phyloP scores from a whole-genome alignment of 2,113 vertebrate species.

The Cyprinus carpio region DNA sequence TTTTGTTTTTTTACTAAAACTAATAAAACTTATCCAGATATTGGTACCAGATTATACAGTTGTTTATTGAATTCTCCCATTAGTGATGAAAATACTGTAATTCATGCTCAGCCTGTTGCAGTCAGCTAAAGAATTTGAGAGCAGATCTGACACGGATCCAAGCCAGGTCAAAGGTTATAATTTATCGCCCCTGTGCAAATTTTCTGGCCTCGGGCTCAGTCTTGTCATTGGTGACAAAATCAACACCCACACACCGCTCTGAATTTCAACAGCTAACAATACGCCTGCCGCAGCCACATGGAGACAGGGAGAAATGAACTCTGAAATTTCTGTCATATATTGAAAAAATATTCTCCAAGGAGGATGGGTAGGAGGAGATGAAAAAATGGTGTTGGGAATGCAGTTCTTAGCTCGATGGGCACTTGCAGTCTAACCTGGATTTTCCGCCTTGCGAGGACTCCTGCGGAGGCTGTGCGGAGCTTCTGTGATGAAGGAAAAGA shows the following conservation, averaged over 20 bases:
- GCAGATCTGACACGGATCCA: constrained; percentile 41
- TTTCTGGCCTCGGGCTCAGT: constrained; percentile 58
- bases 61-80: not conserved
- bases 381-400: constrained; percentile 55
- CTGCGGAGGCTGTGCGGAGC: not conserved
- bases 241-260: constrained; percentile 56
- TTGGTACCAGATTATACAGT: not conserved
- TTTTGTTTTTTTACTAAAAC: not conserved
- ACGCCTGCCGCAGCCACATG: constrained; percentile 64
- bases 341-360: constrained; percentile 45
- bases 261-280: constrained; percentile 60
- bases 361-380: not conserved
- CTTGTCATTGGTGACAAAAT: constrained; percentile 63
- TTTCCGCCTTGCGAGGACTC: not conserved
- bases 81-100: constrained; percentile 1
- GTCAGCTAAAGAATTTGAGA: not conserved
- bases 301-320: constrained; percentile 57
- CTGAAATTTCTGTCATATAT: constrained; percentile 61
- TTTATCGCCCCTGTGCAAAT: constrained; percentile 68
- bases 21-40: not conserved
- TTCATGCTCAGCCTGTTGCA: not conserved
- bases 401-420: constrained; percentile 59
- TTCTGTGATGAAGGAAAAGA: constrained; percentile 6
- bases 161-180: constrained; percentile 65
- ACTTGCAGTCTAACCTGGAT: constrained; percentile 46